These are phyloP conservation scores for Litocranius walleri DNA, from an alignment of 2,113 vertebrate genomes.

Conservation along the genomic window DNA sequence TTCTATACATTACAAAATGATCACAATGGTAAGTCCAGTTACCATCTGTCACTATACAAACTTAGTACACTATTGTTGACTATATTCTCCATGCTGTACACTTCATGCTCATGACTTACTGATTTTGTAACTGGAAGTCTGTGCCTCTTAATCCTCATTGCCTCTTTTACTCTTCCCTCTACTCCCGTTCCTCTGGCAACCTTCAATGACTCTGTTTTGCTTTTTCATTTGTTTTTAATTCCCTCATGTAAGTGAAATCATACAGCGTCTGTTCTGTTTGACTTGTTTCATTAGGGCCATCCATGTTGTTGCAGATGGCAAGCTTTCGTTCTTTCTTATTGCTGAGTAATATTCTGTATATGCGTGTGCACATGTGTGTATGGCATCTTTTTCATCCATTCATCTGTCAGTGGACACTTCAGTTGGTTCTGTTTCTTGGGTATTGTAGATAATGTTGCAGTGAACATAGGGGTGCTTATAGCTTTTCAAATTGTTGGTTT, in stretches of 20 bases:
- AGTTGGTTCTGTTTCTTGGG: background rate
- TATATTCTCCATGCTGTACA: background rate
- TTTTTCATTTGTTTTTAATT: background rate
- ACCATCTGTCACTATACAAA: background rate
- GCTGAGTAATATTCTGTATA: background rate
- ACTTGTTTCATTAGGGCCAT: background rate
- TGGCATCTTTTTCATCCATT: background rate
- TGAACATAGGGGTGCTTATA: background rate
- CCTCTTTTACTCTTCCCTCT: background rate
- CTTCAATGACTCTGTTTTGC: background rate
- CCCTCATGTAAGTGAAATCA: background rate
- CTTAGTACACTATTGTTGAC: background rate
- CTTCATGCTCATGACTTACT: background rate
- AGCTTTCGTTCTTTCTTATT: background rate
- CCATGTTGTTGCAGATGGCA: background rate
- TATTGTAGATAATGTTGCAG: background rate
- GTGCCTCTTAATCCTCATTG: background rate
- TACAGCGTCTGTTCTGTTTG: background rate
- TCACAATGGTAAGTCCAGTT: background rate
- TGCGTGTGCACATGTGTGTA: background rate
- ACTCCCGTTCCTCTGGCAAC: background rate
- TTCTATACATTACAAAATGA: background rate
- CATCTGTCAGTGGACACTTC: background rate
- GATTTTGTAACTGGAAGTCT: background rate
- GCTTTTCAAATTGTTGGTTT: background rate